phyloP scores from a whole-genome alignment of 2,113 vertebrate species.

The Ranitomeya imitator region DNA sequence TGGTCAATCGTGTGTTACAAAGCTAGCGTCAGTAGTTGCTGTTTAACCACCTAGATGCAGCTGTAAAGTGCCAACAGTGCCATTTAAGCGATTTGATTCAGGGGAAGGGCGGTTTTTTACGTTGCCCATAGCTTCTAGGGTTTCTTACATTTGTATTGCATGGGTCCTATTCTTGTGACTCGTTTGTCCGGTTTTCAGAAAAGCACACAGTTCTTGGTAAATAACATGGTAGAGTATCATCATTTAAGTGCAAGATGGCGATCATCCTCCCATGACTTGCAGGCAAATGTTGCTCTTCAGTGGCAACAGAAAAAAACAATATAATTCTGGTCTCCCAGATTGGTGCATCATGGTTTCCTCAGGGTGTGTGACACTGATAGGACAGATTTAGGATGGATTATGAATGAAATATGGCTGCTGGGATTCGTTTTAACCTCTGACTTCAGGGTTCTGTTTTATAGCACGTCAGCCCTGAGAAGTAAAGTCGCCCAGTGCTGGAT shows the following conservation, averaged over 20 bases:
- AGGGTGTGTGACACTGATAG: background rate
- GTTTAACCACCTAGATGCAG: too few species aligned
- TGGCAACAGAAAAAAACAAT: background rate
- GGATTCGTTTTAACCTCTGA: constrained; percentile 29
- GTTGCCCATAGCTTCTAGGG: too few species aligned
- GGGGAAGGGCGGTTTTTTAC: too few species aligned
- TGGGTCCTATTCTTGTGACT: too few species aligned
- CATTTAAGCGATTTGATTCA: too few species aligned
- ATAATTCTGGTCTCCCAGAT: background rate
- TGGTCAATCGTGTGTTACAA: too few species aligned
- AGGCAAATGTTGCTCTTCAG: background rate
- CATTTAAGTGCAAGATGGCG: background rate
- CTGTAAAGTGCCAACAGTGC: too few species aligned
- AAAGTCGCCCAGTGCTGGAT: background rate
- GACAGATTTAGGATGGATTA: background rate
- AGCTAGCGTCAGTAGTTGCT: too few species aligned
- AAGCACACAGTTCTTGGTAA: background rate
- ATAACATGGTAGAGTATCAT: background rate
- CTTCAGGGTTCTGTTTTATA: constrained; percentile 5
- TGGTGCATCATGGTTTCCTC: background rate
- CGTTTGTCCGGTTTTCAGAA: background rate
- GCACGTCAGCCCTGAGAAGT: background rate
- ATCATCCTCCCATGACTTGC: background rate
- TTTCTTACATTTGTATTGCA: too few species aligned
- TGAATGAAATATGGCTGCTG: constrained; percentile 20